These are phyloP conservation scores for Cryptocephalus primarius DNA, from an alignment of 2,888 invertebrate genomes.

Conservation along the genomic window DNA sequence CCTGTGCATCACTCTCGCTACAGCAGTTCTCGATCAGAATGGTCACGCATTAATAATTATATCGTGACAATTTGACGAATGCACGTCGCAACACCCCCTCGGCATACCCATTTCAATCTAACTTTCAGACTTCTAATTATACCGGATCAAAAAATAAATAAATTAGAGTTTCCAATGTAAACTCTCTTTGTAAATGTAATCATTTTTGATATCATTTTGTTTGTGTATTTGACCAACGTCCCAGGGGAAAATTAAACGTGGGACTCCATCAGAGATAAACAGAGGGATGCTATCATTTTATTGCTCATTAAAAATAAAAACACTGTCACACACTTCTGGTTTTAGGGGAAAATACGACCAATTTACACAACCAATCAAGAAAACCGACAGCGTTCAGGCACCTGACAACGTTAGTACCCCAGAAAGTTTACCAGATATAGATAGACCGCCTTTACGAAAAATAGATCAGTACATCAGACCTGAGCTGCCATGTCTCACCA, in stretches of 20 bases:
- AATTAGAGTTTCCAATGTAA: constrained; percentile 10
- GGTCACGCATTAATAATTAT: constrained; percentile 34
- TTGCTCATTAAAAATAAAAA: too few species aligned
- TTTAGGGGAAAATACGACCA: constrained; percentile 55
- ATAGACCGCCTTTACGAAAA: constrained; percentile 72
- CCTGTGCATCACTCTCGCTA: constrained; percentile 4
- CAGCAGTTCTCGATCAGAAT: constrained; percentile 28
- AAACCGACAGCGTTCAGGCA: constrained; percentile 42
- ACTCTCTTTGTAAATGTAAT: background rate
- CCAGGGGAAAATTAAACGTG: too few species aligned
- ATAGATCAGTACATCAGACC: constrained; percentile 82
- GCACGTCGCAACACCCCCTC: constrained; percentile 38
- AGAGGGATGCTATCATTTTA: too few species aligned
- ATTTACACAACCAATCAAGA: constrained; percentile 46
- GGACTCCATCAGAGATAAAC: too few species aligned
- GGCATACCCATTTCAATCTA: background rate
- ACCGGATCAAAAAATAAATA: constrained; percentile 16
- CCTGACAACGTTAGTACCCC: constrained; percentile 55
- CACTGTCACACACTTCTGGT: constrained; percentile 5
- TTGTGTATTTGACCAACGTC: too few species aligned
- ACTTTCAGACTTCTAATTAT: constrained; percentile 9
- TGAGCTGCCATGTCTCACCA: constrained; percentile 75
- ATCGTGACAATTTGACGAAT: constrained; percentile 36
- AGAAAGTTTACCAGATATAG: constrained; percentile 72
- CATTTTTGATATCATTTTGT: background rate